Conservation (phyloP, 2,888 invertebrate genomes). For the Cephus spinipes region DNA sequence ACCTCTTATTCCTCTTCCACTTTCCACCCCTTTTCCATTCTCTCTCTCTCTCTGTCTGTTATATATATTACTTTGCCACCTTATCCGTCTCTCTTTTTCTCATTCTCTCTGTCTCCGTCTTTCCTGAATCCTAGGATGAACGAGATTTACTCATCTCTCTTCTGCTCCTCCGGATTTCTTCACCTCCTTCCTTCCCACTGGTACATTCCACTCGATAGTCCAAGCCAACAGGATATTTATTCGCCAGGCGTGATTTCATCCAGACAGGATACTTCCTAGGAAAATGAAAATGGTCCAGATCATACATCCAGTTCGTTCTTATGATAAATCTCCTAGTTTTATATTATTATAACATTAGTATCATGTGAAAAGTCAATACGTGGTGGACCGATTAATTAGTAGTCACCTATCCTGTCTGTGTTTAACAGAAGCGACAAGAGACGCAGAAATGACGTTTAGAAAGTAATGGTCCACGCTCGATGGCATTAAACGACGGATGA, state of each 20-base stretch:
- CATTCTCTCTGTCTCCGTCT: constrained; percentile 19
- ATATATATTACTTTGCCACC: constrained; percentile 7
- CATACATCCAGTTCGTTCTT: background rate
- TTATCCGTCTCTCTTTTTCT: constrained; percentile 15
- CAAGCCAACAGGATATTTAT: constrained; percentile 44
- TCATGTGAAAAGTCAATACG: background rate
- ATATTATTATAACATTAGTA: background rate
- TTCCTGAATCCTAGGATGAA: constrained; percentile 7
- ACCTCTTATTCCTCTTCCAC: constrained; percentile 25
- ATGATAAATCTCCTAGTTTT: background rate
- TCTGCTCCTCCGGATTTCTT: constrained; percentile 25
- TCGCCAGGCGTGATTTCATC: constrained; percentile 47
- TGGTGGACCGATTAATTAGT: background rate
- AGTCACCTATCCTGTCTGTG: background rate
- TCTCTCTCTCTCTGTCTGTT: background rate
- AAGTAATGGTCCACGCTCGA: background rate
- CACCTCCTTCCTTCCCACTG: constrained; percentile 21
- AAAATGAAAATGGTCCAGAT: background rate
- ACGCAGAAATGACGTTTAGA: background rate
- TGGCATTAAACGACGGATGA: background rate
- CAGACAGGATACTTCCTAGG: constrained; percentile 1
- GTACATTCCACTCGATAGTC: constrained; percentile 24
- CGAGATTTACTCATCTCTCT: constrained; percentile 3
- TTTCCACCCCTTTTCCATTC: background rate
- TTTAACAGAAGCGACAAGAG: background rate